Evolutionary conservation across 2,797 vertebrate genomes (phyloP).

Genomic region (Buphagus erythrorhynchus): DNA sequence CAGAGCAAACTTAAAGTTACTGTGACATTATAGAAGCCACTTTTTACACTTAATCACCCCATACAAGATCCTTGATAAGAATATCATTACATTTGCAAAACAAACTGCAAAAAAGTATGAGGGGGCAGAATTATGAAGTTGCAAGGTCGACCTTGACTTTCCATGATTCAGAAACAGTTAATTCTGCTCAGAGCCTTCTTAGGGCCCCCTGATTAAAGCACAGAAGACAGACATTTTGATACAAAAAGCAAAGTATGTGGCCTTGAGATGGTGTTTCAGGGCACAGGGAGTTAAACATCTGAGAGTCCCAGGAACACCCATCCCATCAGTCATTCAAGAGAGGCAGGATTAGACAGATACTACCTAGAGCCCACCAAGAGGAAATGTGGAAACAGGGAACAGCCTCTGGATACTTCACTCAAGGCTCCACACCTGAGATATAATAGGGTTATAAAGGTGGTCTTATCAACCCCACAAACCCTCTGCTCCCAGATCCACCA

Average conservation of each 20-base stretch:
- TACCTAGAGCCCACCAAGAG: background rate
- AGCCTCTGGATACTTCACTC: background rate
- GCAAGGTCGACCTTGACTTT: background rate
- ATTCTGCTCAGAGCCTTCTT: background rate
- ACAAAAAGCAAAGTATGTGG: background rate
- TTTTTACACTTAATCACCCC: background rate
- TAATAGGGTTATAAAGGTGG: accelerated
- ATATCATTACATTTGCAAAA: background rate
- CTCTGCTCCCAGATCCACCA: background rate
- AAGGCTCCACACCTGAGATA: background rate
- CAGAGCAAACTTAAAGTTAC: background rate
- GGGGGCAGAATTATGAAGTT: background rate
- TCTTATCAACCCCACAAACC: background rate
- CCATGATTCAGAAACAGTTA: background rate
- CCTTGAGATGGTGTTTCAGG: background rate
- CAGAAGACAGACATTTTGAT: background rate
- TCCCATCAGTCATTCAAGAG: background rate
- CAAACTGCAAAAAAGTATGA: background rate
- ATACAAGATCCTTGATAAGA: background rate
- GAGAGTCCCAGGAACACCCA: background rate
- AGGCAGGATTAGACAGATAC: background rate
- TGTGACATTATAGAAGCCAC: background rate
- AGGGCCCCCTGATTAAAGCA: background rate
- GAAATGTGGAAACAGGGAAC: background rate
- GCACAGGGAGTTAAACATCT: background rate